These are phyloP conservation scores for Anniella stebbinsi DNA, from an alignment of 2,797 vertebrate genomes.

Conservation along the genomic window DNA sequence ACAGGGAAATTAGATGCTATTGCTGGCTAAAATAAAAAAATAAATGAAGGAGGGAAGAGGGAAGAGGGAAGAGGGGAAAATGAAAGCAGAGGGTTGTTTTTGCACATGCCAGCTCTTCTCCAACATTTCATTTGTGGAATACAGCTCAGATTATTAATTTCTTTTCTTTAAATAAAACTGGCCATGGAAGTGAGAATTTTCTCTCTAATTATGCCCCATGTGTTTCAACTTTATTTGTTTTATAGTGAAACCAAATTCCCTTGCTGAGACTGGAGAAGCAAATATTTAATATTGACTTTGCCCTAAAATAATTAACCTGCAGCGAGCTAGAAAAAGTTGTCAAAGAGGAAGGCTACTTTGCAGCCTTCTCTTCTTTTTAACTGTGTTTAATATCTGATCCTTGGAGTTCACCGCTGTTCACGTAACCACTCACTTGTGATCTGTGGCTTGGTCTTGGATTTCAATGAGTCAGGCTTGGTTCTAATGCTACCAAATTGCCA, in stretches of 20 bases:
- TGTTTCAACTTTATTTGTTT: slow-evolving; percentile 55
- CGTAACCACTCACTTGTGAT: background rate
- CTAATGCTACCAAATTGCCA: background rate
- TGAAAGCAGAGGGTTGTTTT: slow-evolving; percentile 43
- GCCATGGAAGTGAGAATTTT: slow-evolving; percentile 49
- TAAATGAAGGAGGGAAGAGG: slow-evolving; percentile 37
- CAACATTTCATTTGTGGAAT: slow-evolving; percentile 64
- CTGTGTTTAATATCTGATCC: slow-evolving; percentile 21
- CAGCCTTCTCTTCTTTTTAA: slow-evolving; percentile 16
- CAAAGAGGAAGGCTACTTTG: background rate
- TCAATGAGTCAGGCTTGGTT: background rate
- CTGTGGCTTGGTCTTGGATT: background rate
- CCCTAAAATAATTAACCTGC: slow-evolving; percentile 41
- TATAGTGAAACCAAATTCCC: slow-evolving; percentile 57
- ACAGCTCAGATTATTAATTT: slow-evolving; percentile 49
- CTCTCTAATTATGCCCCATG: slow-evolving; percentile 65
- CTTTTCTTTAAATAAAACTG: slow-evolving; percentile 5
- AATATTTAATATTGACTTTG: slow-evolving; percentile 46
- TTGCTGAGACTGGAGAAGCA: slow-evolving; percentile 45
- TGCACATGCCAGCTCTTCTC: slow-evolving; percentile 56
- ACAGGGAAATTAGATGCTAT: slow-evolving; percentile 69
- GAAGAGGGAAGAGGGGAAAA: slow-evolving; percentile 31
- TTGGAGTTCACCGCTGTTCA: background rate
- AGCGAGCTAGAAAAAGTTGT: slow-evolving; percentile 27
- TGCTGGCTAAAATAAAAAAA: slow-evolving; percentile 4